These are phyloP conservation scores for Avahi laniger DNA, from an alignment of 2,797 vertebrate species.

Conservation along the genomic window DNA sequence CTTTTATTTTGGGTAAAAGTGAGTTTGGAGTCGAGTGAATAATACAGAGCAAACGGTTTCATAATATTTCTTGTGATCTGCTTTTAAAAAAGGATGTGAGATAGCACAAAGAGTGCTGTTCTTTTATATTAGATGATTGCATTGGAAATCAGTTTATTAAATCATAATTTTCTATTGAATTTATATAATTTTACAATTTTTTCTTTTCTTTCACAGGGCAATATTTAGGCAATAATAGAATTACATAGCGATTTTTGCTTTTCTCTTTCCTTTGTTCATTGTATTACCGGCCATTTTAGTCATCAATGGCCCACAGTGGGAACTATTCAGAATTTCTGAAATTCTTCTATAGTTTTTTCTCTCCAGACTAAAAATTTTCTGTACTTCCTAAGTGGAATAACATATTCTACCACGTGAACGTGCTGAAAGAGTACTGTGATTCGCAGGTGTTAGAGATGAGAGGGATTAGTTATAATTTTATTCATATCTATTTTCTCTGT, in stretches of 20 bases:
- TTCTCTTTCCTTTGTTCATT: background rate
- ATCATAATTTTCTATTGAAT: conserved; percentile 11
- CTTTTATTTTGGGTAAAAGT: background rate
- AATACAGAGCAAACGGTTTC: background rate
- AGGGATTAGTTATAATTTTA: conserved; percentile 57
- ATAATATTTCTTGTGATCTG: background rate
- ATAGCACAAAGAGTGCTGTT: background rate
- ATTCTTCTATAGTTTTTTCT: background rate
- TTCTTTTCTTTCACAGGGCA: background rate
- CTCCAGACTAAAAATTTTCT: background rate
- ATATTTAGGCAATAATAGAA: background rate
- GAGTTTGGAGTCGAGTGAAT: background rate
- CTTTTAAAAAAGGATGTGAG: background rate
- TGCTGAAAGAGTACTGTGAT: conserved; percentile 51
- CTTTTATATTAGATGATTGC: background rate
- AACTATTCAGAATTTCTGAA: conserved; percentile 22
- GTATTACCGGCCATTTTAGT: background rate
- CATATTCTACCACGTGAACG: conserved; percentile 31
- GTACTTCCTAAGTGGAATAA: conserved; percentile 41
- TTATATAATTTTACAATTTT: background rate
- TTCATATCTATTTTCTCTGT: conserved; percentile 50
- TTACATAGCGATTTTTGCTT: background rate
- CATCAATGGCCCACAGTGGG: background rate
- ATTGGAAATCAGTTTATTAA: background rate
- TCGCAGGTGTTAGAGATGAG: conserved; percentile 43